phyloP scores from a whole-genome alignment of 1,140 invertebrate species.

The Drosophila ficusphila region DNA sequence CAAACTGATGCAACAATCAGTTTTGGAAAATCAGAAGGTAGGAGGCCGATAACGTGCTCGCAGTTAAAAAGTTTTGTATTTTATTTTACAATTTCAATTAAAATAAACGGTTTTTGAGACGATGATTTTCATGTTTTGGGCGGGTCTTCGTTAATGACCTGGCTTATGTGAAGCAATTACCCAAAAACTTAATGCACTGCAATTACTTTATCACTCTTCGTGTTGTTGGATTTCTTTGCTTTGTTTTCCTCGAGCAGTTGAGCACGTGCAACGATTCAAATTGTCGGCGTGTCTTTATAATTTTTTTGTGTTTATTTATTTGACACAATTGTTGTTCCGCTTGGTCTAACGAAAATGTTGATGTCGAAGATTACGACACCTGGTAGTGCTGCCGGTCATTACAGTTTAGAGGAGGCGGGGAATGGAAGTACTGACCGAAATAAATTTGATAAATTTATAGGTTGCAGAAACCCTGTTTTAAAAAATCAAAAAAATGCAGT shows the following conservation, averaged over 20 bases:
- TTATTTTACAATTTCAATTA: conserved; percentile 28
- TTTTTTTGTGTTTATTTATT: conserved; percentile 17
- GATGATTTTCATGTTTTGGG: conserved; percentile 21
- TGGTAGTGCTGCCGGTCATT: conserved; percentile 52
- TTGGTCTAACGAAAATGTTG: conserved; percentile 10
- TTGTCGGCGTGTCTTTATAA: conserved; percentile 45
- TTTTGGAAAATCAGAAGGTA: background rate
- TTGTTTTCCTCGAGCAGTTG: conserved; percentile 26
- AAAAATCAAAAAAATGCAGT: no score
- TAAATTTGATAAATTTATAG: no score
- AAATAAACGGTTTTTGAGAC: conserved; percentile 3
- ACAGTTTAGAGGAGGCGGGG: conserved; percentile 18
- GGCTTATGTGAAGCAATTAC: conserved; percentile 50
- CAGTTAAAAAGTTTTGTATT: conserved; percentile 1
- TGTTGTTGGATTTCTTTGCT: conserved; percentile 12
- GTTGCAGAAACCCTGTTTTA: no score
- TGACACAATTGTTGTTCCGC: conserved; percentile 62
- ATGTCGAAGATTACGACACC: conserved; percentile 23
- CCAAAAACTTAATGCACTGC: conserved; percentile 49
- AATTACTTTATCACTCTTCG: conserved; percentile 52
- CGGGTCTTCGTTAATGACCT: conserved; percentile 22
- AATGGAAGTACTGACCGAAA: background rate
- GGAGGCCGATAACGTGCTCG: background rate
- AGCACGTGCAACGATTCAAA: conserved; percentile 70
- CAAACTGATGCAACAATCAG: background rate